phyloP scores from a whole-genome alignment of 2,113 vertebrate species.

The Phalacrocorax aristotelis region DNA sequence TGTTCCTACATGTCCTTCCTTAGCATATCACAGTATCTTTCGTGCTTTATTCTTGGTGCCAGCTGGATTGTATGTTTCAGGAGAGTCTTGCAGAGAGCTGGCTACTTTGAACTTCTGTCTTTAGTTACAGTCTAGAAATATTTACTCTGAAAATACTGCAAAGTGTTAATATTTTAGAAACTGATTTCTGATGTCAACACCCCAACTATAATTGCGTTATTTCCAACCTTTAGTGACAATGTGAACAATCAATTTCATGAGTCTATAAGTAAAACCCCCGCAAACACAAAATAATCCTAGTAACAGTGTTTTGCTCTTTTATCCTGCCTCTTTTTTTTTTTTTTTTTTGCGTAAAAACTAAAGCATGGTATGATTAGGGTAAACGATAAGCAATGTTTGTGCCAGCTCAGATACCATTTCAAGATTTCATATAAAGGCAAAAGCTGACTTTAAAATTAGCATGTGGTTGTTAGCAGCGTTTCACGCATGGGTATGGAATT shows the following conservation, averaged over 20 bases:
- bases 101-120: not conserved
- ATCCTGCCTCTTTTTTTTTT: not conserved
- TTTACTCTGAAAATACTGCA: not conserved
- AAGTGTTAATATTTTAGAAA: not conserved
- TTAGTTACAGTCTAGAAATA: not conserved
- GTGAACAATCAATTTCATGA: not conserved
- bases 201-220: not conserved
- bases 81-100: not conserved
- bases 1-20: not conserved
- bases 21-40: not conserved
- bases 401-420: not conserved
- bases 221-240: not conserved
- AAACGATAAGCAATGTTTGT: not conserved
- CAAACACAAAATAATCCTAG: not conserved
- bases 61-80: not conserved
- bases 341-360: not conserved
- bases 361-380: not conserved
- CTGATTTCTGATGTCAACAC: not conserved
- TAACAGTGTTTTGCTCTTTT: not conserved
- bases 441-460: not conserved
- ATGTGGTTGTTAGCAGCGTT: not conserved
- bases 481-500: not conserved
- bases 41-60: not conserved
- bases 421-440: not conserved
- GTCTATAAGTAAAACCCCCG: not conserved